Percentiles rank a stretch among this genome's conserved stretches.
phyloP scores from a whole-genome alignment of 2,888 invertebrate species.

The Lepidocyrtinus sp. region DNA sequence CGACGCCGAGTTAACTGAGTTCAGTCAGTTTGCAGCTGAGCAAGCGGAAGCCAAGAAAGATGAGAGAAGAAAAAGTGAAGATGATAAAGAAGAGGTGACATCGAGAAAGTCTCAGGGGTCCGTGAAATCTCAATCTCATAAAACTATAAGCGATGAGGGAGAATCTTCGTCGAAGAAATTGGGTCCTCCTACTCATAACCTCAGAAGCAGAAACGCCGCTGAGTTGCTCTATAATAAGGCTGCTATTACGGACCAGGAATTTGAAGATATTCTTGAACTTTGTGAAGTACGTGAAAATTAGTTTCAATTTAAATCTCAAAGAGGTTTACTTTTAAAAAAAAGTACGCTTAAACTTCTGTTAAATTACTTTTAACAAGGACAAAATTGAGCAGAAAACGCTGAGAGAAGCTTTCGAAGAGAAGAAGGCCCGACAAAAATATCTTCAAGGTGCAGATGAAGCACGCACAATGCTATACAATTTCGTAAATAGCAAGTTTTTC shows the following conservation, averaged over 20 bases:
- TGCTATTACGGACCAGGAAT: slow-evolving; percentile 63
- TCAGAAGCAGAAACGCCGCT: slow-evolving; percentile 38
- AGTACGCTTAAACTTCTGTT: neutral
- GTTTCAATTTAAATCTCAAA: neutral
- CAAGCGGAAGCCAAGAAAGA: neutral
- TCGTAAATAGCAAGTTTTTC: slow-evolving; percentile 64
- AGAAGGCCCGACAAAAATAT: slow-evolving; percentile 62
- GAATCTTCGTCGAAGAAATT: too few species aligned
- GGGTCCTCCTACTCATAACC: too few species aligned
- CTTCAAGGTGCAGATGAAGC: slow-evolving; percentile 63
- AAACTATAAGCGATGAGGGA: neutral
- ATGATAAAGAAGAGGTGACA: neutral
- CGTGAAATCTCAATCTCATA: neutral
- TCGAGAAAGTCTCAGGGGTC: too few species aligned
- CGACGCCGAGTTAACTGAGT: slow-evolving; percentile 28
- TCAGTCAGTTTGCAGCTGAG: neutral
- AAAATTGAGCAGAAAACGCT: slow-evolving; percentile 63
- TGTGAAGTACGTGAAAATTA: slow-evolving; percentile 63
- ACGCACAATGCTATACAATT: slow-evolving; percentile 64
- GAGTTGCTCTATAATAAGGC: slow-evolving; percentile 46
- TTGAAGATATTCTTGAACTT: slow-evolving; percentile 64
- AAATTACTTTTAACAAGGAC: too few species aligned
- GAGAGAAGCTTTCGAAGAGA: slow-evolving; percentile 59
- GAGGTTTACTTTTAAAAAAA: neutral
- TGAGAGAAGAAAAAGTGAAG: neutral